Base-by-base conservation (phyloP, 2,888 invertebrate genomes). In the Pammene aurita region DNA sequence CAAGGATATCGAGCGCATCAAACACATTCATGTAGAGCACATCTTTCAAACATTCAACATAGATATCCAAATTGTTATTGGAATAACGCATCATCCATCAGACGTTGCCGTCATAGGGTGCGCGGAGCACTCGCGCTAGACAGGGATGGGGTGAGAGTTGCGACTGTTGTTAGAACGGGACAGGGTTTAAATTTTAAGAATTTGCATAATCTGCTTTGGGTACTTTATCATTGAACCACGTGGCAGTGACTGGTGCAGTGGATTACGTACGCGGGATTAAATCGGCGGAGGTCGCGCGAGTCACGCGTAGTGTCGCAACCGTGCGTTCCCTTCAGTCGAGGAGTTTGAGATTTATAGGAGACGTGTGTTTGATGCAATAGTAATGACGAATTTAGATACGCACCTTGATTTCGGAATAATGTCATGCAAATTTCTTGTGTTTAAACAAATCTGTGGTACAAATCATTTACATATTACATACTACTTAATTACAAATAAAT, bases 81-180 rank as follows among this genome's bases (percentile, higher is more conserved):
- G 90, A 91, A 90, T 89, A 92, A 89, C 90, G 92, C 90, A 89
- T 90, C 92, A 92, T 92, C 92, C 90, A 92, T 92, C 92, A 92
- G 92, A 82, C 86, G 83, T 80, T 82, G 80, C 80, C 85, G 84
- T 86, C 85, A 80, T 85, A 84, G 91, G 92, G 92, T 89, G 90
- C 86, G 82, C 78, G 78, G 78, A 82, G 81, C 82, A 76, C 82
- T 62, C 80, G 78, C 76, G 74, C 75, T 72, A 75, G 81, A 87
- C 77, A 74, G 85, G 77, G 86, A 87, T 71, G 74, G 76, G 60
- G 70, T 77, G 73, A 81, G 71, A 73, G 72, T 67, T 66, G 76
- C 72, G 64, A 67, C 73, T 71, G 75, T 74, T 55, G 85, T 72
- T 72, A 71, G 81, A 90, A 77, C 76, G 80, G 80, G 87, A 88